Conservation (phyloP, 1,140 invertebrate genomes). For the Pararge aegeria region DNA sequence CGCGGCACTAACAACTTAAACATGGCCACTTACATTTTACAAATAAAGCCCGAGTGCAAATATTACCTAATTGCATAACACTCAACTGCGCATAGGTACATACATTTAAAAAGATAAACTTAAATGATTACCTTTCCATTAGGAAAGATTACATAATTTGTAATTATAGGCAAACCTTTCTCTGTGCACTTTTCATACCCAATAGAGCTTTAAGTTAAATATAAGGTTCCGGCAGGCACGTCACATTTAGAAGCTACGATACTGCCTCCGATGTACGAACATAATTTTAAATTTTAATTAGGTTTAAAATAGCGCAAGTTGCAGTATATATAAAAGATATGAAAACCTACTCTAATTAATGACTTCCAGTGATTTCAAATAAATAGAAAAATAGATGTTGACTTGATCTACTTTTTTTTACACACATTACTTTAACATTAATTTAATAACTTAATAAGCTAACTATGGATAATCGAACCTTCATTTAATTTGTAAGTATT, state of each 20-base stretch:
- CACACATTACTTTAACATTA: too few species aligned
- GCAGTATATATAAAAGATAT: too few species aligned
- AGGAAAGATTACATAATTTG: not conserved
- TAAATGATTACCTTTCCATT: not conserved
- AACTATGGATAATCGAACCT: not conserved
- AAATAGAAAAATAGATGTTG: too few species aligned
- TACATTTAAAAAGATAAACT: conserved; percentile 6
- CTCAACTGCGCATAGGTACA: conserved; percentile 6
- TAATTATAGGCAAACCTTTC: not conserved
- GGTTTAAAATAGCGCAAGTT: too few species aligned
- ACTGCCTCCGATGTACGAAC: too few species aligned
- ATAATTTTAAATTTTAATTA: too few species aligned
- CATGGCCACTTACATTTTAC: conserved; percentile 41
- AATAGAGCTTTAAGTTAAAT: not conserved
- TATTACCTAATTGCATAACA: conserved; percentile 29
- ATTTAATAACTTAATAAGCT: conserved; percentile 2
- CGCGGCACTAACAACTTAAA: conserved; percentile 42
- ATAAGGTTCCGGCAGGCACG: not conserved
- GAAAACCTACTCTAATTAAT: too few species aligned
- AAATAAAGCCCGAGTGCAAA: conserved; percentile 46
- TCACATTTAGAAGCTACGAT: too few species aligned
- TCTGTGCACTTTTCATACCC: not conserved
- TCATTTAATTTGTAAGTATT: not conserved
- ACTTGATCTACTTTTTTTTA: too few species aligned
- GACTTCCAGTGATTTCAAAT: too few species aligned